Evolutionary conservation across 2,888 invertebrate species (phyloP), one percentile per base, ranked within the genome.

Genomic region (Ormyrus labotus): DNA sequence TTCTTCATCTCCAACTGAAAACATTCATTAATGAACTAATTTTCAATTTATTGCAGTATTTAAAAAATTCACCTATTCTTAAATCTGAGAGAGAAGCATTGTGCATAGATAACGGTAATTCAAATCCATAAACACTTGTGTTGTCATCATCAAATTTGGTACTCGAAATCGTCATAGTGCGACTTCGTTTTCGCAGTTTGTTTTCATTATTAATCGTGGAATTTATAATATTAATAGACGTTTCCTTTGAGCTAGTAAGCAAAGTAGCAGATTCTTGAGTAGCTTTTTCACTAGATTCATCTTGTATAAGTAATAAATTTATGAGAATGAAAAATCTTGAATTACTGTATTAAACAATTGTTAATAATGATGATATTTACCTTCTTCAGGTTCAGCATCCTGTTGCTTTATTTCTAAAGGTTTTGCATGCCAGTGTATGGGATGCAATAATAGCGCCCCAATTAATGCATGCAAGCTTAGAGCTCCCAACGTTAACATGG

Each of bases 361-460:
- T 34, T 34, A 34, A 34, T 34, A 34, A 34, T 34, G 34, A 34
- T 34, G 34, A 34, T 34, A 34, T 34, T 67, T 45, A 70, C 71
- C 72, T 11, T 72, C 68, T 71, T 79, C 51, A 50, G 10, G n/a
- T 45, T 48, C 3, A 3, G 11, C 8, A 13, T 83, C 68, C 19
- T 51, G 65, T 73, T 60, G 45, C 64, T 11, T 82, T 72, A 80
- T 83, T 45, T 76, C 55, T 4, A 19, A 81, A 79, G 85, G 86
- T 76, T 91, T 93, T 88, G 93, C 89, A 88, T 95, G 94, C 94
- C 94, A 94, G 89, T 94, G 93, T 2, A 94, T 92, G 19, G 95
- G 95, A 85, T 95, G 94, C 63, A 95, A 91, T 78, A 95, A 89
- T 80, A 92, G 88, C 1, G 94, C 93, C 8, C 93, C 94, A 77